Conservation (phyloP, 2,113 vertebrate genomes). For the Himantopus leucocephalus region DNA sequence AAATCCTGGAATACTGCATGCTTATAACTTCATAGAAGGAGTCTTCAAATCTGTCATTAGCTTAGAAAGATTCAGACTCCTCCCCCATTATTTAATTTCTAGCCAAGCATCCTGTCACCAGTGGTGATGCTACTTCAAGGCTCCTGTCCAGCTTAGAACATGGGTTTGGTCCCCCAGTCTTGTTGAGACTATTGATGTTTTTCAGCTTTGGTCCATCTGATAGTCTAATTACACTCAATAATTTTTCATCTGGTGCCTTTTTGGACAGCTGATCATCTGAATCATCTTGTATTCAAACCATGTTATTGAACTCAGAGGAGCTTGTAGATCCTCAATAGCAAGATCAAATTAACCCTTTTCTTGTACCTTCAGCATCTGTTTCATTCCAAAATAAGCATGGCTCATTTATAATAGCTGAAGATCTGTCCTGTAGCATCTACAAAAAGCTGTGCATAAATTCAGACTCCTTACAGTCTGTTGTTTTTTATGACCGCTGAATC, state of each 20-base stretch:
- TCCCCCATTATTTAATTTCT: neutral
- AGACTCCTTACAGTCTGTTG: neutral
- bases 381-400: neutral
- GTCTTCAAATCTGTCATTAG: neutral
- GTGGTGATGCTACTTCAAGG: neutral
- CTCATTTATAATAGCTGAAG: neutral
- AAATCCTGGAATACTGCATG: neutral
- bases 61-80: neutral
- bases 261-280: neutral
- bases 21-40: neutral
- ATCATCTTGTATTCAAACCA: neutral
- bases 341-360: neutral
- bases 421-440: neutral
- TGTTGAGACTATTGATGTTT: neutral
- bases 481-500: neutral
- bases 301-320: neutral
- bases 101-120: neutral
- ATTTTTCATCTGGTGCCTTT: neutral
- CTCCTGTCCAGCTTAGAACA: neutral
- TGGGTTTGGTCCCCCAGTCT: neutral
- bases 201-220: neutral
- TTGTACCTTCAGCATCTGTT: neutral
- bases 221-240: neutral
- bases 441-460: neutral
- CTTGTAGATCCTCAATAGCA: neutral